Evolutionary conservation across 92 coral and sea anemone genomes (phyloP), one percentile per base, ranked within the genome.

Genomic region (Metridium senile): DNA sequence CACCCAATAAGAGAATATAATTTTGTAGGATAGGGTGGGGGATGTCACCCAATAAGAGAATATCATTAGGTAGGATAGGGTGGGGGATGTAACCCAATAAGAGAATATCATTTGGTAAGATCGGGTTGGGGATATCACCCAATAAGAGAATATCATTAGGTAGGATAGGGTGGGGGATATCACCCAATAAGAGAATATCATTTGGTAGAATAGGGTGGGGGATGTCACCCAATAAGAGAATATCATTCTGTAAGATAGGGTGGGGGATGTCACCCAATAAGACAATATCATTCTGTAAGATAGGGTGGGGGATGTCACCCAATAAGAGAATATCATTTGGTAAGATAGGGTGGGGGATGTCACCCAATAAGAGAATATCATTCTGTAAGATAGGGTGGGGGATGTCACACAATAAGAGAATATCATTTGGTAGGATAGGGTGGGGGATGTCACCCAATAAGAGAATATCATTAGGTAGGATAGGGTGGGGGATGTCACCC

Each of bases 351-450:
- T 86, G 80, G 77, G 43, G 63, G 16, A 43, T 85, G 84, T 69
- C 90, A 20, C 86, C 90, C 29, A 61, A 80, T 29, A n/a, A n/a
- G n/a, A n/a, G n/a, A n/a, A n/a, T n/a, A n/a, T n/a, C n/a, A n/a
- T n/a, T n/a, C n/a, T n/a, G n/a, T n/a, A 85, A 68, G 39, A 84
- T 79, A 66, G 97, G 97, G 45, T 86, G 80, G 77, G 43, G 63
- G 16, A 43, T 85, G 84, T 69, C 90, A 20, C 86, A 88, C 29
- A 61, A 80, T 29, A n/a, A n/a, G n/a, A n/a, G n/a, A n/a, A n/a
- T n/a, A n/a, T n/a, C n/a, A n/a, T 77, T 92, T 2, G 90, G 86
- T 26, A 85, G 72, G 39, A 84, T 79, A 66, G 97, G 97, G 45
- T 86, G 80, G 77, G 43, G 63, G 16, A 43, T 85, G 84, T 69